A percentile compares a stretch with the other conserved stretches of the same genome.
Evolutionary conservation across 1,140 invertebrate genomes (phyloP).

Genomic region (Hetaerina americana): DNA sequence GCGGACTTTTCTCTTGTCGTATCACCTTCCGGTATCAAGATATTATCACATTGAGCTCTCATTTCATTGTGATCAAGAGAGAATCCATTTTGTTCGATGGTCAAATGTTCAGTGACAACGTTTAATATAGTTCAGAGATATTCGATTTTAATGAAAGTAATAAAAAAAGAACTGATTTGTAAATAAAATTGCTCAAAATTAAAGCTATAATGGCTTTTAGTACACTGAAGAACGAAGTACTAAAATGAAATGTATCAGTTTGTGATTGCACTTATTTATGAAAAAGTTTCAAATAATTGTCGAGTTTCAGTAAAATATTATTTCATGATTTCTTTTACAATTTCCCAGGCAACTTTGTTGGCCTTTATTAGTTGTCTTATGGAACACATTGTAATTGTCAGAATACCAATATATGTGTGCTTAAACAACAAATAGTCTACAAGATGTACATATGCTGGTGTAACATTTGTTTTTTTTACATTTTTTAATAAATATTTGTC

Average conservation of each 20-base stretch:
- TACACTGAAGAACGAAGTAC: neutral
- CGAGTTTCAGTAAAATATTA: neutral
- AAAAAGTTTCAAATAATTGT: neutral
- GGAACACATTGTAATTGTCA: neutral
- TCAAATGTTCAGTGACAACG: neutral
- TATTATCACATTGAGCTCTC: neutral
- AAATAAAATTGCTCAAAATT: neutral
- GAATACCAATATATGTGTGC: neutral
- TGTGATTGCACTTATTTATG: neutral
- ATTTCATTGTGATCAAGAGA: neutral
- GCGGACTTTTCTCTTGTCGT: neutral
- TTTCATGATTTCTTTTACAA: neutral
- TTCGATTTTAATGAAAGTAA: neutral
- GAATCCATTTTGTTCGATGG: neutral
- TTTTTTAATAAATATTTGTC: neutral
- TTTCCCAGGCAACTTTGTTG: neutral
- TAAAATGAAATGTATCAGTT: neutral
- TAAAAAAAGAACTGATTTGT: neutral
- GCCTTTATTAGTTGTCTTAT: neutral
- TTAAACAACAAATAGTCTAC: neutral
- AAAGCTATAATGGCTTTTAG: neutral
- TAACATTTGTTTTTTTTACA: neutral
- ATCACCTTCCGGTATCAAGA: neutral
- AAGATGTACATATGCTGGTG: neutral
- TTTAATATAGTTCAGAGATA: neutral